Base-by-base conservation (phyloP, 2,888 invertebrate species). In the Macrophya alboannulata region DNA sequence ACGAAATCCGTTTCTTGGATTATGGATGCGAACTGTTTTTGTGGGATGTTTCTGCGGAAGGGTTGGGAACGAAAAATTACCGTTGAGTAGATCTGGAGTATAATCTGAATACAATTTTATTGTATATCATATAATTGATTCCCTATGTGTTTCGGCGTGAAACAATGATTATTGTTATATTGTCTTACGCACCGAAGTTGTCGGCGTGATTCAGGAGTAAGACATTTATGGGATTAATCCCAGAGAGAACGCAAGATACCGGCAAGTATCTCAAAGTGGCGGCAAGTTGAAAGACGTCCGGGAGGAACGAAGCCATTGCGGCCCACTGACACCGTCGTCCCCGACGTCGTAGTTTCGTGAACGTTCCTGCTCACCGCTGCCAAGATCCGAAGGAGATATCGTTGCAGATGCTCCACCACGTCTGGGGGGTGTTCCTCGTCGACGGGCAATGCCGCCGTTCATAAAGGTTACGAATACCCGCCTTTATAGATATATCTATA, bases 311-410 rank as follows among this genome's bases (percentile, higher is more conserved):
- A 81, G 81, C 81, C 62, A 81, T 81, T 40, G 62, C 81, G 59
- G 81, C 81, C 81, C 59, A 81, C 81, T 81, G 81, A 81, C 81
- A 81, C 81, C 62, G 81, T 81, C 81, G 81, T 81, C 81, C 62
- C 62, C 40, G 81, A 40, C 62, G 81, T 62, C 81, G 55, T 77
- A 40, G 77, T 81, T 81, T 59, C 59, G 81, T 81, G 43, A 81
- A 81, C 81, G 81, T 81, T 51, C 51, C 81, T 62, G 81, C 81
- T 81, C 40, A 51, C 62, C 62, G 81, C 81, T 81, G 81, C 81
- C 81, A 81, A 81, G 81, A 81, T 81, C 59, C 81, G 43, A 81
- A 81, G 81, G 21, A 81, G 81, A 81, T 81, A 81, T 59, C 81
- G 62, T 62, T 51, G 59, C 81, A 81, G 81, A 81, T 81, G 81